phyloP scores from a whole-genome alignment of 1,140 invertebrate species.

The Trachelipus rathkii region DNA sequence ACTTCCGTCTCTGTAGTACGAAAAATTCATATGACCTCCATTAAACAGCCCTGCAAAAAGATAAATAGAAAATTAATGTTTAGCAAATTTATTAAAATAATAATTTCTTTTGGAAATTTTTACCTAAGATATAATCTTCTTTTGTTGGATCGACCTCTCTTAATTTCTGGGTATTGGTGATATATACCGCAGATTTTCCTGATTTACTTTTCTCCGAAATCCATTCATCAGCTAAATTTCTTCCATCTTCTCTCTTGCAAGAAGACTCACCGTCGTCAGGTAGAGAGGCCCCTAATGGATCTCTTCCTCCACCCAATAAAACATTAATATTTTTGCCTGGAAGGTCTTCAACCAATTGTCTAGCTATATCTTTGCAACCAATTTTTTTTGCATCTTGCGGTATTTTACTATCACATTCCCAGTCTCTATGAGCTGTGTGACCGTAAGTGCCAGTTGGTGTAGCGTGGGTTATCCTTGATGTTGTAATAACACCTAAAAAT shows the following conservation, averaged over 20 bases:
- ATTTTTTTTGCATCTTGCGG: not conserved
- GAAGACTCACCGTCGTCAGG: not conserved
- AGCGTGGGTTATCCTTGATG: conserved; percentile 83
- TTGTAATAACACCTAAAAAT: conserved; percentile 78
- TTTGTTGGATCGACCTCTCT: too few species aligned
- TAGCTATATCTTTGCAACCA: conserved; percentile 69
- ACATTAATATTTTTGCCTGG: conserved; percentile 73
- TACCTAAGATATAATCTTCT: too few species aligned
- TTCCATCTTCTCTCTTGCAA: conserved; percentile 56
- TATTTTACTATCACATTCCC: conserved; percentile 64
- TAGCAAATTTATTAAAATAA: too few species aligned
- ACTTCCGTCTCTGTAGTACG: too few species aligned
- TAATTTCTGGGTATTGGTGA: too few species aligned
- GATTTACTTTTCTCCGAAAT: conserved; percentile 58
- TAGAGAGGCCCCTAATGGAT: conserved; percentile 18
- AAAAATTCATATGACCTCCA: too few species aligned
- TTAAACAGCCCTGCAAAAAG: too few species aligned
- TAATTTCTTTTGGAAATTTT: too few species aligned
- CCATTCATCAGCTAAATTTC: conserved; percentile 60
- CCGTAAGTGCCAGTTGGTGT: conserved; percentile 83
- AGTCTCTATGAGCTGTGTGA: conserved; percentile 63
- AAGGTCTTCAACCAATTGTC: conserved; percentile 67
- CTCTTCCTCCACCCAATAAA: conserved; percentile 18
- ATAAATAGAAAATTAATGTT: too few species aligned
- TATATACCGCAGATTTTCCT: conserved; percentile 43